Percentiles rank a stretch among this genome's conserved stretches.
Conservation (phyloP, 2,113 vertebrate genomes). For the Eonycteris spelaea region DNA sequence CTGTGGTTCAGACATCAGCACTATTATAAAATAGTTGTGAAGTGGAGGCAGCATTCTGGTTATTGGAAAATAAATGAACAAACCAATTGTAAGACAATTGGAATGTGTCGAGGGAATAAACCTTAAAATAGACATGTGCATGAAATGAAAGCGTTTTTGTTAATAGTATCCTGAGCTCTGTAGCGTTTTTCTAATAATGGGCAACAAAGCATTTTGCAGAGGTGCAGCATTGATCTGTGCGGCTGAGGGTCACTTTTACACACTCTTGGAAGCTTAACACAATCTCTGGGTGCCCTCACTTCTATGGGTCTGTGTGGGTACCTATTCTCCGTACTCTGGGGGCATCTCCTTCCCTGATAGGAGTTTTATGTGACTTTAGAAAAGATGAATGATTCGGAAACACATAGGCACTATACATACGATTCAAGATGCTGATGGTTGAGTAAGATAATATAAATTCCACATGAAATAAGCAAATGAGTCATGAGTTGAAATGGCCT, state of each 20-base stretch:
- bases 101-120: conserved; percentile 55
- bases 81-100: conserved; percentile 50
- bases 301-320: rapidly evolving
- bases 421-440: not conserved
- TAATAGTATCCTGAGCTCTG: conserved; percentile 1
- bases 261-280: not conserved
- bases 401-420: too few relatives aligned
- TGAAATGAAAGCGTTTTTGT: conserved; percentile 44
- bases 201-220: not conserved
- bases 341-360: not conserved
- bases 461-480: not conserved
- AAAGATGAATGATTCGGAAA: not conserved
- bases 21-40: conserved; percentile 49
- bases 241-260: not conserved
- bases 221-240: not conserved
- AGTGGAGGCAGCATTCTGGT: conserved; percentile 42
- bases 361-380: not conserved
- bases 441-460: not conserved
- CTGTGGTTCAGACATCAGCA: conserved; percentile 1
- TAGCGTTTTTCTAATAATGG: not conserved
- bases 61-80: conserved; percentile 69
- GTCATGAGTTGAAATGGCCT: not conserved
- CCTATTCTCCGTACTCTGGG: not conserved
- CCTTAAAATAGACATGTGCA: conserved; percentile 7
- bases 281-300: not conserved